phyloP scores from a whole-genome alignment of 1,140 invertebrate genomes.

The Dufourea novaeangliae region DNA sequence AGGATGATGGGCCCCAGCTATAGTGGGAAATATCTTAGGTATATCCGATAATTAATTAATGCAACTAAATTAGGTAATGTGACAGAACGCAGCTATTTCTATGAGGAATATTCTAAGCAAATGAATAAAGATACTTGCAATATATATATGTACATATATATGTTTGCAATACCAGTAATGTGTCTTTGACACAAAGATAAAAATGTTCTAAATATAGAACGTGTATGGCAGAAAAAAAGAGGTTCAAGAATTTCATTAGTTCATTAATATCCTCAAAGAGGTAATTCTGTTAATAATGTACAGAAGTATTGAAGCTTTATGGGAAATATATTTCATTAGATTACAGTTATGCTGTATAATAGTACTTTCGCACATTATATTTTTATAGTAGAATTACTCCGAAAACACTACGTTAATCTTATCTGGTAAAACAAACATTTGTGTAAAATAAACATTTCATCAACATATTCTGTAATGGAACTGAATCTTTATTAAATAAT shows the following conservation, averaged over 20 bases:
- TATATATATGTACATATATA: no score
- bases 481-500: conserved; percentile 31
- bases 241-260: conserved; percentile 21
- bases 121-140: no score
- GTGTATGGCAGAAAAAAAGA: conserved; percentile 4
- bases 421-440: conserved; percentile 29
- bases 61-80: conserved; percentile 15
- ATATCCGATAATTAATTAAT: neutral
- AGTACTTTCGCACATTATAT: conserved; percentile 63
- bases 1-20: conserved; percentile 44
- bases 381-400: conserved; percentile 60
- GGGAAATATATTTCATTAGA: conserved; percentile 29
- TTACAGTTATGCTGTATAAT: conserved; percentile 28
- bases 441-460: conserved; percentile 37
- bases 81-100: neutral
- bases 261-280: conserved; percentile 1
- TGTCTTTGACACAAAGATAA: conserved; percentile 18
- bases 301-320: conserved; percentile 25
- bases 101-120: conserved; percentile 14
- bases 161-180: conserved; percentile 1
- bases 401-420: conserved; percentile 30
- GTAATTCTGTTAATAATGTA: conserved; percentile 54
- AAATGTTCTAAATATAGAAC: conserved; percentile 33
- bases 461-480: neutral
- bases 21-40: neutral